These are phyloP conservation scores for Pyrochroa serraticornis DNA, from an alignment of 2,888 invertebrate genomes.

Conservation along the genomic window DNA sequence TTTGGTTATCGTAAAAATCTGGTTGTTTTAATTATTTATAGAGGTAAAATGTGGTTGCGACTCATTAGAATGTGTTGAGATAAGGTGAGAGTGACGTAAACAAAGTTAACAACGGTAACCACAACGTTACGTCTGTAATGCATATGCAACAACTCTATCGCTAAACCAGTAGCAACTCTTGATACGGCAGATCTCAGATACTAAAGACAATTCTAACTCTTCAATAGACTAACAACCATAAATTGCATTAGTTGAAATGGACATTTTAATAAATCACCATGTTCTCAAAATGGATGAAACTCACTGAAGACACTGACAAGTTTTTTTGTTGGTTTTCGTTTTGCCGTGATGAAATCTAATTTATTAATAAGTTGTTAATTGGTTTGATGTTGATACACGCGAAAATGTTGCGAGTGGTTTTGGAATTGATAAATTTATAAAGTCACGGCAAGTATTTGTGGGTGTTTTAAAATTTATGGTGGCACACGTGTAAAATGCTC, in stretches of 20 bases:
- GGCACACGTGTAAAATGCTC: constrained; percentile 22
- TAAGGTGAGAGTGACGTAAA: constrained; percentile 33
- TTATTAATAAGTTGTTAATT: background rate
- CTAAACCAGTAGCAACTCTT: constrained; percentile 24
- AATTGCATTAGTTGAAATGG: constrained; percentile 28
- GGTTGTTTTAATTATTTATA: constrained; percentile 14
- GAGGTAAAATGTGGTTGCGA: constrained; percentile 11
- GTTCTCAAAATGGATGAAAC: constrained; percentile 16
- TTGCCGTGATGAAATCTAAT: too few relatives aligned
- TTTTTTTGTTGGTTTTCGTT: too few relatives aligned
- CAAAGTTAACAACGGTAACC: constrained; percentile 30
- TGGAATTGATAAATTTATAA: constrained; percentile 11
- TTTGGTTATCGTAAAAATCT: background rate
- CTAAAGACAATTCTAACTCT: constrained; percentile 33
- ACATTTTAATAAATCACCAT: constrained; percentile 27
- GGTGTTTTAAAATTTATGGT: constrained; percentile 25
- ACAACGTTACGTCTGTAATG: constrained; percentile 36
- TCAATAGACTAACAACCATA: constrained; percentile 31
- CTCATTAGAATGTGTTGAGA: constrained; percentile 29
- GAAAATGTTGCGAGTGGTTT: background rate
- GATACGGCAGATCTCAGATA: constrained; percentile 32
- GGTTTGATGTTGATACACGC: background rate
- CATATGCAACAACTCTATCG: constrained; percentile 38
- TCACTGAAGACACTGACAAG: too few relatives aligned
- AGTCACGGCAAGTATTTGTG: constrained; percentile 22